Evolutionary conservation across 2,797 vertebrate species (phyloP), one percentile per base, ranked within the genome.

Genomic region (Myotis findleyi): DNA sequence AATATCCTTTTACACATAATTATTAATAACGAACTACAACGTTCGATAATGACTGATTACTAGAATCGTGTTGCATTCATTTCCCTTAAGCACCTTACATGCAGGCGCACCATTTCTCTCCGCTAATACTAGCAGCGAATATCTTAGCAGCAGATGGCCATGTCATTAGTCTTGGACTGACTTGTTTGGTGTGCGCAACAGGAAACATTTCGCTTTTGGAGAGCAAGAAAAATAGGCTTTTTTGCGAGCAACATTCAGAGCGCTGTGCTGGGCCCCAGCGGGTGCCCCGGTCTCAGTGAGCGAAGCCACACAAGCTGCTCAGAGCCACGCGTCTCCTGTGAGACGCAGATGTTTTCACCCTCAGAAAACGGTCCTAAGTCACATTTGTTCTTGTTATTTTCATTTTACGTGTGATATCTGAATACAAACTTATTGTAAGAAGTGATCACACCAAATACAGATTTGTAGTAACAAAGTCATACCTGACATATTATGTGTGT

Each of bases 371-470:
- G 59, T 44, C 62, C 55, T 23, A 38, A 49, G 44, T 55, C 51
- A 49, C n/a, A 4, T 76, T 36, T 84, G 4, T 84, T 66, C 57
- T 66, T 62, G 12, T 62, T 59, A 75, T 89, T 71, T 77, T 76
- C 64, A 33, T 84, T 81, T 11, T 33, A 33, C 7, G 30, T 17
- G 9, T 44, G 33, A 30, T n/a, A 86, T 18, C 23, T 66, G 38
- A 82, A 44, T 76, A 27, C 36, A 44, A 36, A 36, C 16, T n/a
- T 57, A 5, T 53, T 55, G 27, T 76, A 71, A 59, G 91, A 92
- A 59, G 47, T 44, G 69, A 51, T 86, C 30, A 53, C 73, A 21
- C 44, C 47, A 62, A 90, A 93, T 16, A 77, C 36, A 84, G 41
- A 13, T 57, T 76, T 55, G 14, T 33, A 38, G 41, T 47, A 73